Evolutionary conservation across 2,888 invertebrate species (phyloP), one percentile per base, ranked within the genome.

Genomic region (Dicyrtomina minuta): DNA sequence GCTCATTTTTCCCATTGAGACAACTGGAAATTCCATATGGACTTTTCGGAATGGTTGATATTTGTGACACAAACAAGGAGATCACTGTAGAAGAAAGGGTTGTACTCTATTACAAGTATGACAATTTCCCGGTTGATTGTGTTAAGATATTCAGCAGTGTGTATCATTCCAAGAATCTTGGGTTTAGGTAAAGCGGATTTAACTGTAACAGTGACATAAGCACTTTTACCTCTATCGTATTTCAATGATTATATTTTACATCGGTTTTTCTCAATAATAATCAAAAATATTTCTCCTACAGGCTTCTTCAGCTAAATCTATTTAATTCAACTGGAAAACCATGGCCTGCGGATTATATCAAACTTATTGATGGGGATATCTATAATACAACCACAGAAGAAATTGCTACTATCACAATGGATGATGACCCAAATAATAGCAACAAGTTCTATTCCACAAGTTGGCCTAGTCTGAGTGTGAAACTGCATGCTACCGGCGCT

Each of bases 31-130:
- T 80, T 1, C 96, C 97, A 0, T 96, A 96, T 80, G 88, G 93
- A 80, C 83, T 96, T 46, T 97, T 96, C 82, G 96, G 98, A 39
- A 84, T 99, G 79, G 88, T 99, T 17, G 96, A 98, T 78, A 95
- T 98, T 77, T 99, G 99, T 82, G 95, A 96, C 80, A 91, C 96
- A 1, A 89, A 90, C 66, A 99, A 99, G 83, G 91, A 92, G 80
- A 88, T 99, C 17, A 86, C 87, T 1, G 88, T 99, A 1, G 92
- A 94, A 81, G 95, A 97, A 80, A 86, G 97, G 58, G 88, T 97
- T 5, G 82, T 98, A 0, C 81, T 99, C 22, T 99, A 96, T 81
- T 97, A 96, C 83, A 98, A 97, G 81, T 99, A 99, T 80, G 95
- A 96, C 80, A 96, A 96, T 78, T 89, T 90, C 81, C 93, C 96